Evolutionary conservation across 2,888 invertebrate species (phyloP).

Genomic region (Suillia variegata): DNA sequence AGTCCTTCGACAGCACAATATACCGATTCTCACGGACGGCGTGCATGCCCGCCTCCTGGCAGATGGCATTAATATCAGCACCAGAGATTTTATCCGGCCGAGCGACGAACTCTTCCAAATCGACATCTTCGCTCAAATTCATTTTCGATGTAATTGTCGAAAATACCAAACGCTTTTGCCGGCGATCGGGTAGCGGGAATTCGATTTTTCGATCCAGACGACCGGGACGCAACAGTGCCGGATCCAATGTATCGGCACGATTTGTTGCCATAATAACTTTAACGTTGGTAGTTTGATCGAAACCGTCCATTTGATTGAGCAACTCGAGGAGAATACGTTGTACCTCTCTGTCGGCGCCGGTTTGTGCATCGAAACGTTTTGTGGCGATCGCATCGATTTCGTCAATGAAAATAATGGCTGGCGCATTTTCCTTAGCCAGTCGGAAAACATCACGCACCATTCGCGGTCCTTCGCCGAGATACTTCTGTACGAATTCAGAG

Average conservation of each 20-base stretch:
- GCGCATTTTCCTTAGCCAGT: slow-evolving; percentile 98
- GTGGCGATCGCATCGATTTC: slow-evolving; percentile 99
- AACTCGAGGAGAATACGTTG: slow-evolving; percentile 96
- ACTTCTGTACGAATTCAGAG: slow-evolving; percentile 99
- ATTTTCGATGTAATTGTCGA: slow-evolving; percentile 96
- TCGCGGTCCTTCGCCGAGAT: slow-evolving; percentile 97
- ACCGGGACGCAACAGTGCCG: slow-evolving; percentile 73
- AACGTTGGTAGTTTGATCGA: slow-evolving; percentile 99
- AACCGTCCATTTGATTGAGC: slow-evolving; percentile 99
- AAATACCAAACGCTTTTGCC: slow-evolving; percentile 95
- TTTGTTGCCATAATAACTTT: slow-evolving; percentile 98
- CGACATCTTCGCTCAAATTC: slow-evolving; percentile 98
- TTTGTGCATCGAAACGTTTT: slow-evolving; percentile 98
- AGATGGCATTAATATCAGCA: slow-evolving; percentile 99
- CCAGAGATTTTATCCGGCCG: slow-evolving; percentile 98
- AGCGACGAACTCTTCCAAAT: slow-evolving; percentile 98
- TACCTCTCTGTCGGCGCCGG: slow-evolving; percentile 97
- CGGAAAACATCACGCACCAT: slow-evolving; percentile 99
- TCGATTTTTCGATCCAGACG: slow-evolving; percentile 98
- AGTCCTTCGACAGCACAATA: slow-evolving; percentile 98
- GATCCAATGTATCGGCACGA: slow-evolving; percentile 97
- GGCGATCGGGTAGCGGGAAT: slow-evolving; percentile 88
- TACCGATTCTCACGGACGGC: slow-evolving; percentile 98
- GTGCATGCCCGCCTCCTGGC: slow-evolving; percentile 99
- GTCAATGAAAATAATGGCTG: slow-evolving; percentile 99